A percentile compares a stretch with the other conserved stretches of the same genome.
Evolutionary conservation across 2,113 vertebrate genomes (phyloP).

Genomic region (Perca fluviatilis): DNA sequence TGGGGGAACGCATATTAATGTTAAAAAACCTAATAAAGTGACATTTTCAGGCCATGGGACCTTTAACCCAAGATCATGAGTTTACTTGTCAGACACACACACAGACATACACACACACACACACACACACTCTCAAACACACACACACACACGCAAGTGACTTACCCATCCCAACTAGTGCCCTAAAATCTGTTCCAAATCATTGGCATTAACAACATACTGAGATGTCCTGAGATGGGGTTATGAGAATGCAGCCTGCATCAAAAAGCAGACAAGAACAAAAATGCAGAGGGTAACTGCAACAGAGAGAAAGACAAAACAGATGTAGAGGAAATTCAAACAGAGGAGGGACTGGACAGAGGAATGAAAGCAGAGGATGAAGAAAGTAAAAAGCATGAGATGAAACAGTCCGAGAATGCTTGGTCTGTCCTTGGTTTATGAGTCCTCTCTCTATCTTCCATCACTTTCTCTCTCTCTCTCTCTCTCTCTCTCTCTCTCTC

Average conservation of each 20-base stretch:
- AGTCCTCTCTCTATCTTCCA: neutral
- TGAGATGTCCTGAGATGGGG: neutral
- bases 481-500: constrained; percentile 23
- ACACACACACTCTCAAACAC: too few species aligned
- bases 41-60: too few species aligned
- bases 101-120: too few species aligned
- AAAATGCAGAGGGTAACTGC: constrained; percentile 8
- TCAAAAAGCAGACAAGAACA: constrained; percentile 20
- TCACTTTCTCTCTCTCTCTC: constrained; percentile 32
- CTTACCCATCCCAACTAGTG: neutral
- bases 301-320: constrained; percentile 33
- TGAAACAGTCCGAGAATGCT: constrained; percentile 20
- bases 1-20: too few species aligned
- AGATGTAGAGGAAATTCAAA: constrained; percentile 50
- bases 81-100: too few species aligned
- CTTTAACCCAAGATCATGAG: neutral
- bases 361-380: constrained; percentile 22
- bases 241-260: constrained; percentile 13
- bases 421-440: constrained; percentile 24
- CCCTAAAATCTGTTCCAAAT: constrained; percentile 13
- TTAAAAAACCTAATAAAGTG: too few species aligned
- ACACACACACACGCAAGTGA: neutral
- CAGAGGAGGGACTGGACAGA: constrained; percentile 4
- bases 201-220: neutral
- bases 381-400: constrained; percentile 33